Conservation (phyloP, 2,888 invertebrate species). For the Gnatocerus cornutus region DNA sequence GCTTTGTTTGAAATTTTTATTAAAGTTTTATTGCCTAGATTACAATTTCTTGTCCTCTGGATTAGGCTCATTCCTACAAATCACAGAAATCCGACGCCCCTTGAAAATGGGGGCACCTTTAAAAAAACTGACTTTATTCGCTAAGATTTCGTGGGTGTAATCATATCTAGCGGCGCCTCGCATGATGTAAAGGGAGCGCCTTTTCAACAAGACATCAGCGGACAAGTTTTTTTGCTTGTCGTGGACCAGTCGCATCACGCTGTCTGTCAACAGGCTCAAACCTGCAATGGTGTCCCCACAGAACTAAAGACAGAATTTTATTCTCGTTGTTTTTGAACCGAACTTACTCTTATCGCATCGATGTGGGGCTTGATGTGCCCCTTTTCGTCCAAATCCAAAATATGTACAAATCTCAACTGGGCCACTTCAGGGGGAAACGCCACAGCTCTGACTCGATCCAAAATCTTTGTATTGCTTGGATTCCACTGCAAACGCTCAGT, state of each 20-base stretch:
- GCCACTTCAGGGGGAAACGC: constrained; percentile 81
- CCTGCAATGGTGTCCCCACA: constrained; percentile 97
- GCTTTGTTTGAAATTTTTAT: no score
- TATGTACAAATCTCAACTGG: constrained; percentile 88
- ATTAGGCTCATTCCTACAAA: constrained; percentile 82
- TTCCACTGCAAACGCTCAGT: constrained; percentile 92
- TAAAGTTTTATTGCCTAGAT: neutral
- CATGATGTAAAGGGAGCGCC: constrained; percentile 94
- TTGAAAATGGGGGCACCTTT: constrained; percentile 75
- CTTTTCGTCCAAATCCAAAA: constrained; percentile 92
- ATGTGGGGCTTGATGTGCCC: constrained; percentile 97
- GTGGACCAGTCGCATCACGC: constrained; percentile 91
- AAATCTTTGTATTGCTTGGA: constrained; percentile 78
- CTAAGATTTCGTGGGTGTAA: constrained; percentile 93
- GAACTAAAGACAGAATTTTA: constrained; percentile 84
- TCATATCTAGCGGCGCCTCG: constrained; percentile 87
- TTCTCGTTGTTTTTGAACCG: no score
- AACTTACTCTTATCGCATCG: constrained; percentile 88
- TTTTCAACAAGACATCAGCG: constrained; percentile 83
- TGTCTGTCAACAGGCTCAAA: constrained; percentile 87
- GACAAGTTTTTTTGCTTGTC: constrained; percentile 76
- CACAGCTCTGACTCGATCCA: constrained; percentile 78
- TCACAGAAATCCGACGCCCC: constrained; percentile 85
- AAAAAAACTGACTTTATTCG: constrained; percentile 79
- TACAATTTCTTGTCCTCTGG: constrained; percentile 4